A percentile compares a stretch with the other conserved stretches of the same genome.
Evolutionary conservation across 2,888 invertebrate genomes (phyloP).

Genomic region (Serrognathus titanus): DNA sequence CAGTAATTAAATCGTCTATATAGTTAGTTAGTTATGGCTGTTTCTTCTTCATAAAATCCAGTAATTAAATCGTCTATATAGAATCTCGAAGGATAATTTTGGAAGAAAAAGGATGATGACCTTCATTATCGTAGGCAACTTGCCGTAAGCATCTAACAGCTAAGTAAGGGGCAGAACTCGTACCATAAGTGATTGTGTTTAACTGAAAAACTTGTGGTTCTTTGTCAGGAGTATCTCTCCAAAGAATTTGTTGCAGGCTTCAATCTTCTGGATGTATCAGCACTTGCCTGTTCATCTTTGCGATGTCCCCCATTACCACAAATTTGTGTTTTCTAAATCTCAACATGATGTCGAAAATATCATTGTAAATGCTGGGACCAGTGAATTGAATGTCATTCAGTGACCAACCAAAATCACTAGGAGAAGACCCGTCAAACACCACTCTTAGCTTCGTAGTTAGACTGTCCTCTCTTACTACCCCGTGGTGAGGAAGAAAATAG

Average conservation of each 20-base stretch:
- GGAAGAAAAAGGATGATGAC: not conserved
- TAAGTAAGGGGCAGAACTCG: not conserved
- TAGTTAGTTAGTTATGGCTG: not conserved
- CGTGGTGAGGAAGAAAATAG: not conserved
- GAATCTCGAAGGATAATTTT: not conserved
- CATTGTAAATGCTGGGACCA: not conserved
- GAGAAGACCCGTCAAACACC: too few relatives aligned
- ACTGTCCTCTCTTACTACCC: not conserved
- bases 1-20: not conserved
- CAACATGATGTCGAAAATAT: not conserved
- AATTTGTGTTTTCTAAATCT: not conserved
- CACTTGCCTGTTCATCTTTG: not conserved
- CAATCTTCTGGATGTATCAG: not conserved
- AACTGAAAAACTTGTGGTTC: not conserved
- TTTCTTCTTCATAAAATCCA: not conserved
- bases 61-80: conserved; percentile 1
- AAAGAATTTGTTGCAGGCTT: not conserved
- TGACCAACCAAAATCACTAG: too few relatives aligned
- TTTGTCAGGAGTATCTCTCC: not conserved
- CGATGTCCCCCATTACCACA: not conserved
- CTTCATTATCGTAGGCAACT: not conserved
- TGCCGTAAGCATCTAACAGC: not conserved
- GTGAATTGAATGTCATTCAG: not conserved
- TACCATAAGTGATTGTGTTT: not conserved
- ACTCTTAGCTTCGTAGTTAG: too few relatives aligned